phyloP scores from a whole-genome alignment of 2,113 vertebrate species.

The Myrmophylax atrothorax region DNA sequence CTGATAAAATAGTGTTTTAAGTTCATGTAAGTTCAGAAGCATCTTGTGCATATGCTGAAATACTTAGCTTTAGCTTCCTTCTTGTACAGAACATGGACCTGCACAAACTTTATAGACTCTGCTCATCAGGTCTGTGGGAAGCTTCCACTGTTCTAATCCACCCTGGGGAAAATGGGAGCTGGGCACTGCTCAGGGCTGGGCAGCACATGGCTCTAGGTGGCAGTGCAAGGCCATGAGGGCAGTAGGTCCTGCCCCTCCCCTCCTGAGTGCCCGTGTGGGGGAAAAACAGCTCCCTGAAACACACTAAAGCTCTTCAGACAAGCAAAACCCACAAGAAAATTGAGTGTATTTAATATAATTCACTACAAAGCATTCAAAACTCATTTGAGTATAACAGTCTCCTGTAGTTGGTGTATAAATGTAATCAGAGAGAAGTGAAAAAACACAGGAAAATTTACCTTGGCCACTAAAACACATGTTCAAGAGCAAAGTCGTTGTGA shows the following conservation, averaged over 20 bases:
- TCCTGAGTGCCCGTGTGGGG: fast-evolving
- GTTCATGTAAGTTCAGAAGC: fast-evolving
- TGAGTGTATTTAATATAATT: neutral
- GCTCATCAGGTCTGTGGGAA: neutral
- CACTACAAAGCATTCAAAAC: neutral
- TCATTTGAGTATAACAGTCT: neutral
- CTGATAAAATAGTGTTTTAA: neutral
- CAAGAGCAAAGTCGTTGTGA: neutral
- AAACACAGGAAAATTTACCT: neutral
- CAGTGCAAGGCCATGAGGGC: constrained; percentile 20
- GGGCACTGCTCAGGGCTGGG: neutral
- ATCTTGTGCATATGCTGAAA: fast-evolving
- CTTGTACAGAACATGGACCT: fast-evolving
- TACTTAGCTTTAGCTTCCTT: neutral
- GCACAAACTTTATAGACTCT: too few relatives aligned
- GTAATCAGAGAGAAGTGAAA: neutral
- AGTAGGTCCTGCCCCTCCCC: neutral
- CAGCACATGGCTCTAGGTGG: neutral
- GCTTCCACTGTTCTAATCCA: too few relatives aligned
- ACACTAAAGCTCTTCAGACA: neutral
- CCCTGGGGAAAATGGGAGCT: neutral
- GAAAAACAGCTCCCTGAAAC: neutral
- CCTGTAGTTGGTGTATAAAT: neutral
- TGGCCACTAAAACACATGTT: neutral
- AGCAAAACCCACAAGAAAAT: neutral